Percentiles rank a stretch among this genome's conserved stretches.
These are phyloP conservation scores for Pachyseris speciosa DNA, from an alignment of 64 coral and sea anemone species.

Conservation along the genomic window DNA sequence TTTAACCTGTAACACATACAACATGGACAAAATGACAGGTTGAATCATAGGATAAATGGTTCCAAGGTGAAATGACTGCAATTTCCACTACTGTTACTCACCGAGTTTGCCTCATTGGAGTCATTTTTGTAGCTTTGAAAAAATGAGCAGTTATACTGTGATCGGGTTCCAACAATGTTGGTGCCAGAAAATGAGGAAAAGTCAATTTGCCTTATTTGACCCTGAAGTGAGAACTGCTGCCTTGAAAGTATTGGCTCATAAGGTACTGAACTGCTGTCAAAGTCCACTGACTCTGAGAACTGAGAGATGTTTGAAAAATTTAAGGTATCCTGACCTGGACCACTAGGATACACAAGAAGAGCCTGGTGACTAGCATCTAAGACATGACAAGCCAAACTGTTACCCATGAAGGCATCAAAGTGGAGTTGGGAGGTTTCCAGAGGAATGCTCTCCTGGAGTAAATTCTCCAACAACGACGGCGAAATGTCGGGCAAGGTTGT, in stretches of 20 bases:
- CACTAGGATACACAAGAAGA: conserved; percentile 26
- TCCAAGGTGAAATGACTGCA: no score
- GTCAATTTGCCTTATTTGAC: conserved; percentile 16
- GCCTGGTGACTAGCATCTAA: background rate
- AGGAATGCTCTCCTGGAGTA: conserved; percentile 21
- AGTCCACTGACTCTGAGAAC: background rate
- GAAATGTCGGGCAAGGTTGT: conserved; percentile 1
- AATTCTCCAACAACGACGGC: background rate
- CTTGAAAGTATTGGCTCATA: background rate
- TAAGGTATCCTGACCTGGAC: background rate
- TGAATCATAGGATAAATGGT: no score
- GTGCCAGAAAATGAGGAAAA: background rate
- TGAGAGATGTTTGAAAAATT: conserved; percentile 2
- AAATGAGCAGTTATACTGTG: conserved; percentile 34
- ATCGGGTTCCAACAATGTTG: background rate
- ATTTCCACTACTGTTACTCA: background rate
- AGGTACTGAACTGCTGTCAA: background rate
- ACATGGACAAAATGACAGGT: no score
- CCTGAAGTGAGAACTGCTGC: conserved; percentile 27
- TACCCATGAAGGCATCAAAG: conserved; percentile 14
- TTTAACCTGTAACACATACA: no score
- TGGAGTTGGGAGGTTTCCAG: background rate
- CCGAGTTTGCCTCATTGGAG: background rate
- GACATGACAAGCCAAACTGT: conserved; percentile 3
- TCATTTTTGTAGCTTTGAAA: background rate